Base-by-base conservation (phyloP, 2,797 vertebrate genomes). In the Gouania willdenowi region DNA sequence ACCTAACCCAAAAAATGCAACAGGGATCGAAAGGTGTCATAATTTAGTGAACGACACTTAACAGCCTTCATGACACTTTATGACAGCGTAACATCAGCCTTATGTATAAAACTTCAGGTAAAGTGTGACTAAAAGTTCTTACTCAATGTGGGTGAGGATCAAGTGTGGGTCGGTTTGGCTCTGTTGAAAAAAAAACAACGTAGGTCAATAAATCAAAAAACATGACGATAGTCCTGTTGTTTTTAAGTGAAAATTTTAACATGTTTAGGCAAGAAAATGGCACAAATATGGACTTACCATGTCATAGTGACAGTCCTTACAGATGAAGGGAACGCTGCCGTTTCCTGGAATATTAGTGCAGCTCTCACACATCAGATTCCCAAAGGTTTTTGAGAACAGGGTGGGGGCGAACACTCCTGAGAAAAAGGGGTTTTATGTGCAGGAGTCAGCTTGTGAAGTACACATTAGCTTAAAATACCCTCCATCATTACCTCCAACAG, bases 361-460 rank as follows among this genome's bases (percentile, higher is more conserved):
- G 54, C 84, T 86, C 0, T 89, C 90, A 3, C 94, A 96, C 9
- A 93, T 65, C 82, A 94, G 69, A 63, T 84, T 88, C 24, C 93
- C 92, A 0, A 94, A 96, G 1, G 88, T 87, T 77, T 96, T 96
- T 22, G 92, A 92, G 83, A 94, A 96, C 12, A 96, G 88, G 0
- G 92, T 94, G 0, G 93, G 94, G 6, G 94, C 92, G 41, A 95
- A 95, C 22, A 93, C 91, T 5, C 93, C 94, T 96, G 26, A 0
- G n/a, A n/a, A n/a, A n/a, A n/a, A n/a, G n/a, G n/a, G n/a, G n/a
- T n/a, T n/a, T n/a, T n/a, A n/a, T n/a, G n/a, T n/a, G n/a, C n/a
- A 22, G 2, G 12, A 2, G n/a, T 14, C 5, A 8, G 2, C 29
- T 2, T 1, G 7, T n/a, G n/a, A n/a, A n/a, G n/a, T n/a, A n/a